Percentiles rank a stretch among this genome's conserved stretches.
phyloP scores from a whole-genome alignment of 2,113 vertebrate genomes.

The Gymnobelideus leadbeateri region DNA sequence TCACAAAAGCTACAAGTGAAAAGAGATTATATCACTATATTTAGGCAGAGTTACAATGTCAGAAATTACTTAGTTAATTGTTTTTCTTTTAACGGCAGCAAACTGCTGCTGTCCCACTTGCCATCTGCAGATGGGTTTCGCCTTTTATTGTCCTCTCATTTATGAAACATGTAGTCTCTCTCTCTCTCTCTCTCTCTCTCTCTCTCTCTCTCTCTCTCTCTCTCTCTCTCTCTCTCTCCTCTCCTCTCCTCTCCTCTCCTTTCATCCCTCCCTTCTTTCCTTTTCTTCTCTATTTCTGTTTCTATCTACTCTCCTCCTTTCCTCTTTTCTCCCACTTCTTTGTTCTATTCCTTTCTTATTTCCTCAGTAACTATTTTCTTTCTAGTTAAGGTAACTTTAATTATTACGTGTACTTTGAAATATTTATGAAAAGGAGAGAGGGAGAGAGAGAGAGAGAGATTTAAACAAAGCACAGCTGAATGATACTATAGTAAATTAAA shows the following conservation, averaged over 20 bases:
- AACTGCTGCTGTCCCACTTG: constrained; percentile 2
- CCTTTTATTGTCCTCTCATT: constrained; percentile 33
- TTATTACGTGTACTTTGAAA: constrained; percentile 2
- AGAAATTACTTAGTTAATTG: constrained; percentile 38
- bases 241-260: too few relatives aligned
- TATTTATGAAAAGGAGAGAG: constrained; percentile 16
- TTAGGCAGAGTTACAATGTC: constrained; percentile 52
- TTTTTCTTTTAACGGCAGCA: constrained; percentile 40
- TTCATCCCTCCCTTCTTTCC: neutral
- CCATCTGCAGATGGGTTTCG: constrained; percentile 59
- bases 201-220: too few relatives aligned
- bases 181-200: neutral
- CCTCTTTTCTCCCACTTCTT: neutral
- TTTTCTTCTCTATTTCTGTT: neutral
- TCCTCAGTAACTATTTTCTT: neutral
- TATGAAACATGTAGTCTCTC: neutral
- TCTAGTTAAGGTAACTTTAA: constrained; percentile 5
- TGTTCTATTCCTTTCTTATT: neutral
- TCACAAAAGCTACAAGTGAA: constrained; percentile 57
- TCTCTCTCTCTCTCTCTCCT: neutral
- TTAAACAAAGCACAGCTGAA: neutral
- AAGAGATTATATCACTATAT: constrained; percentile 8
- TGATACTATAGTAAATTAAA: neutral
- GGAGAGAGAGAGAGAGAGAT: too few relatives aligned
- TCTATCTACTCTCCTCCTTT: too few relatives aligned